These are phyloP conservation scores for Psilanteris sp. DNA, from an alignment of 1,140 invertebrate genomes.

Conservation along the genomic window DNA sequence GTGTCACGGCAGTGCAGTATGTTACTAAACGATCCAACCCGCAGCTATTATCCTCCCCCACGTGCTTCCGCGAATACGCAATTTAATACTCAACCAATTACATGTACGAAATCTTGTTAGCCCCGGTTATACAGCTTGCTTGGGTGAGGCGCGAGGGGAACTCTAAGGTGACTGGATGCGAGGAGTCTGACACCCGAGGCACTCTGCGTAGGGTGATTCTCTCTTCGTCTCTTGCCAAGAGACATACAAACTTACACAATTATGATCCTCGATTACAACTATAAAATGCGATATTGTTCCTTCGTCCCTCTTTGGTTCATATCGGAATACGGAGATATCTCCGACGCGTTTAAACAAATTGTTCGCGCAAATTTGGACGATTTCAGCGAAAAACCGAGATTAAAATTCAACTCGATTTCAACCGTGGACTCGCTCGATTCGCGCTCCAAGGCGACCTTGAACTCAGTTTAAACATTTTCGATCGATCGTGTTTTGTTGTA, in stretches of 20 bases:
- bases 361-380: slow-evolving; percentile 6
- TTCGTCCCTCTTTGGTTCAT: slow-evolving; percentile 25
- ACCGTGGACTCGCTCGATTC: too few relatives aligned
- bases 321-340: slow-evolving; percentile 2
- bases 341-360: slow-evolving; percentile 3
- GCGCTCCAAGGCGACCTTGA: too few relatives aligned
- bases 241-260: slow-evolving; percentile 75
- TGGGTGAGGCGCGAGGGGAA: slow-evolving; percentile 61
- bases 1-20: slow-evolving; percentile 76
- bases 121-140: slow-evolving; percentile 76
- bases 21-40: slow-evolving; percentile 79
- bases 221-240: slow-evolving; percentile 36
- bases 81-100: slow-evolving; percentile 81
- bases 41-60: slow-evolving; percentile 73
- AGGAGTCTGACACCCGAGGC: slow-evolving; percentile 72
- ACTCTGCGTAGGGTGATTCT: slow-evolving; percentile 72
- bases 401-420: too few relatives aligned
- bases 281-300: slow-evolving; percentile 71
- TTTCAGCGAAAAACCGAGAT: not conserved
- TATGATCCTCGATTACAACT: slow-evolving; percentile 77
- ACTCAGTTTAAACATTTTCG: too few relatives aligned
- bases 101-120: slow-evolving; percentile 81
- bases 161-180: slow-evolving; percentile 49
- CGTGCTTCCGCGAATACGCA: slow-evolving; percentile 74
- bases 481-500: too few relatives aligned